Evolutionary conservation across 2,888 invertebrate species (phyloP), one percentile per base, ranked within the genome.

Genomic region (Andrena camellia): DNA sequence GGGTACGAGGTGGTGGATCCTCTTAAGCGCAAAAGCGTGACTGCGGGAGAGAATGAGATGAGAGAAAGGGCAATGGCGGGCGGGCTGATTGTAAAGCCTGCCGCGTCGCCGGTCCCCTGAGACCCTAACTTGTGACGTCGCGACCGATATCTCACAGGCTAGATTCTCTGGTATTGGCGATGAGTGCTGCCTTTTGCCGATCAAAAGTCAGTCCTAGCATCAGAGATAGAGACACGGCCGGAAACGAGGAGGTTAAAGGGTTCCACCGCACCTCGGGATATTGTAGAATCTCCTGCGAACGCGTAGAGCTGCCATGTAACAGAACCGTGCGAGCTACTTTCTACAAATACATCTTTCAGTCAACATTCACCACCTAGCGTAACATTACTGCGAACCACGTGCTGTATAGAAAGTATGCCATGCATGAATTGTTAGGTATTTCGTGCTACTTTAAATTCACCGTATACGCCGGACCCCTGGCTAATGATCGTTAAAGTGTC

Each of bases 61-160:
- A 78, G 68, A 71, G 71, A 85, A 70, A 78, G 73, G 78, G 83
- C 77, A 78, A 83, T 91, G 92, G 93, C 93, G 92, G 93, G 92
- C 93, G 92, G 93, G 93, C 92, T 89, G 91, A 91, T 89, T 91
- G 88, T 87, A 91, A 93, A 92, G 92, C 92, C 94, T 94, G 94
- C 94, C 94, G 95, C 95, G 94, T 95, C 95, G 95, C 96, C 96
- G 95, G 95, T 96, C 96, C 96, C 96, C 96, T 96, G 96, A 96
- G 96, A 96, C 96, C 96, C 96, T 96, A 96, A 96, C 96, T 96
- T 96, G 96, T 96, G 96, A 96, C 95, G 96, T 95, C 95, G 94
- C 92, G 93, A 94, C 93, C 94, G 94, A 94, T 95, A 94, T 95
- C 95, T 96, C 96, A 96, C 96, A 96, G 96, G 96, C 95, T 96